A percentile compares a stretch with the other conserved stretches of the same genome.
phyloP scores from a whole-genome alignment of 1,140 invertebrate species.

The Drosophila nannoptera region DNA sequence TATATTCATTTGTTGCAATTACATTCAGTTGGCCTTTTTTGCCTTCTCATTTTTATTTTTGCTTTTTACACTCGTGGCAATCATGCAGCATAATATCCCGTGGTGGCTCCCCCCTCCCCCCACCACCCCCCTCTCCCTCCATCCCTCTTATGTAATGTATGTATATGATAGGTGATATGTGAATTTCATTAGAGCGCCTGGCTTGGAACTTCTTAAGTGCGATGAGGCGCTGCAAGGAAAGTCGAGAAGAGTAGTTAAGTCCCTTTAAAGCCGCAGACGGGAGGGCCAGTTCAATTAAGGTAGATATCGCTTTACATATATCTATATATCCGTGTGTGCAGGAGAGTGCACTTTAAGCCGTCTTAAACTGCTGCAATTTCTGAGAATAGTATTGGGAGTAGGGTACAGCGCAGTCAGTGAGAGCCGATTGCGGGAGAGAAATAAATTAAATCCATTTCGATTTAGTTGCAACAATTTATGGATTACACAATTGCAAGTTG shows the following conservation, averaged over 20 bases:
- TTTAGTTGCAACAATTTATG: no score
- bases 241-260: not conserved
- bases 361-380: not conserved
- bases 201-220: not conserved
- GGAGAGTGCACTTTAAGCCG: no score
- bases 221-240: not conserved
- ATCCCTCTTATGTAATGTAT: conserved; percentile 9
- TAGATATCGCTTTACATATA: not conserved
- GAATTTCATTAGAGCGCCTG: conserved; percentile 18
- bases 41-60: conserved; percentile 2
- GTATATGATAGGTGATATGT: conserved; percentile 4
- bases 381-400: not conserved
- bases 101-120: conserved; percentile 13
- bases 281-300: not conserved
- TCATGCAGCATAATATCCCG: conserved; percentile 65
- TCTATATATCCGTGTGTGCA: not conserved
- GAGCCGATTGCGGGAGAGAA: not conserved
- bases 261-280: not conserved
- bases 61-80: conserved; percentile 38
- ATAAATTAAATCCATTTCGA: no score
- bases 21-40: conserved; percentile 41
- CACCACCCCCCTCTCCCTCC: conserved; percentile 2
- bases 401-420: not conserved
- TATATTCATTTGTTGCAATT: conserved; percentile 75
- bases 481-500: no score